Conservation (phyloP, 64 coral and sea anemone genomes). For the Hydrozoanthus tunicans region DNA sequence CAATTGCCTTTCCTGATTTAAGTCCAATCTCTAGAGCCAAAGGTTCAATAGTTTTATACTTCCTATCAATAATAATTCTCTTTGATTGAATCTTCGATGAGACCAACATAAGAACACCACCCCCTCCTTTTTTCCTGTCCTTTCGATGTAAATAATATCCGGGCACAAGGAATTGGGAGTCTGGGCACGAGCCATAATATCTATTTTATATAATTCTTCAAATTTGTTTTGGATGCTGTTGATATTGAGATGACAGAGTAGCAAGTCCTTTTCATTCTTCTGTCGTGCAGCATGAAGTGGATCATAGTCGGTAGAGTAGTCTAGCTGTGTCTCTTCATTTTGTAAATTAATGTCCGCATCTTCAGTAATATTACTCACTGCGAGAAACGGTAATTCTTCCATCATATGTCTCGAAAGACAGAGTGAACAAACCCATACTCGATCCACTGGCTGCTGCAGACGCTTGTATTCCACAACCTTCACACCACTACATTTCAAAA, state of each 20-base stretch:
- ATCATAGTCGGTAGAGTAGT: constrained; percentile 28
- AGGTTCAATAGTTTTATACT: background rate
- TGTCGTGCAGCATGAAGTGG: no score
- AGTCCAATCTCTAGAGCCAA: constrained; percentile 15
- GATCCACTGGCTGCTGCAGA: constrained; percentile 40
- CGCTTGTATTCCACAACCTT: constrained; percentile 47
- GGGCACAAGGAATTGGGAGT: no score
- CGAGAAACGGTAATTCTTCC: constrained; percentile 36
- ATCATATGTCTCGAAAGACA: constrained; percentile 45
- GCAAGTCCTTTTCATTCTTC: no score
- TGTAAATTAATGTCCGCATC: constrained; percentile 39
- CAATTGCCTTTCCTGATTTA: constrained; percentile 12
- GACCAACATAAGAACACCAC: no score
- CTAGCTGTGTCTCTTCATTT: constrained; percentile 39
- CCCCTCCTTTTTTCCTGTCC: no score
- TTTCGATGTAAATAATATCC: no score
- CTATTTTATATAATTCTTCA: no score
- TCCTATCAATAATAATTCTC: background rate
- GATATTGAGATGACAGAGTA: no score
- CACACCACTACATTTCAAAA: background rate
- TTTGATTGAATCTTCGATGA: no score
- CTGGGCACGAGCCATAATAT: no score
- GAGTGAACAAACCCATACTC: constrained; percentile 40
- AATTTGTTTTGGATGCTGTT: no score
- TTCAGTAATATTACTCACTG: constrained; percentile 42